Percentiles rank a stretch among this genome's conserved stretches.
These are phyloP conservation scores for Vombatus ursinus DNA, from an alignment of 2,113 vertebrate genomes.

Conservation along the genomic window DNA sequence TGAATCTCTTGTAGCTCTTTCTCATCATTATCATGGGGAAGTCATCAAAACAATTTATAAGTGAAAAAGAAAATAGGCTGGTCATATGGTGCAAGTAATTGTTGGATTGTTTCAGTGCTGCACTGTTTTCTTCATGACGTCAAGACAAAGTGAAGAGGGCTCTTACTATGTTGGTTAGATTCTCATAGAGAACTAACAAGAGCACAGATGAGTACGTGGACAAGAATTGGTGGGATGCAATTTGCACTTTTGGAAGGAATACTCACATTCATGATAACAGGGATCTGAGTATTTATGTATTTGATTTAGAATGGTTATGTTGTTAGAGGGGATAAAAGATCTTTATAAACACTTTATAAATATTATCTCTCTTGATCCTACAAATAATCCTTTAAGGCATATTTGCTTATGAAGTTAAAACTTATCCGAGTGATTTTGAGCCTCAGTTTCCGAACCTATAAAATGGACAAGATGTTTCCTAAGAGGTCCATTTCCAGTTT, in stretches of 20 bases:
- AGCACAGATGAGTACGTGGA: not conserved
- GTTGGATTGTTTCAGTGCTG: not conserved
- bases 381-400: not conserved
- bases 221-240: not conserved
- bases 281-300: not conserved
- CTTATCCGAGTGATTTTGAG: not conserved
- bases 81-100: not conserved
- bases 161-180: fast-evolving
- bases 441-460: not conserved
- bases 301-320: not conserved
- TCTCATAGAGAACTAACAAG: not conserved
- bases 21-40: not conserved
- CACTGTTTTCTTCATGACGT: not conserved
- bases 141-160: not conserved
- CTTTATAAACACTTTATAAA: not conserved
- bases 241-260: not conserved
- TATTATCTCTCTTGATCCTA: not conserved
- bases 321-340: not conserved
- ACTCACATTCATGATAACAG: not conserved
- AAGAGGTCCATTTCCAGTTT: not conserved
- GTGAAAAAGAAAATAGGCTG: not conserved
- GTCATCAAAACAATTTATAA: not conserved
- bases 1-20: not conserved
- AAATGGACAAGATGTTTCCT: not conserved
- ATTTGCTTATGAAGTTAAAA: not conserved